Conservation (phyloP, 2,113 vertebrate genomes). For the Tiliqua scincoides region DNA sequence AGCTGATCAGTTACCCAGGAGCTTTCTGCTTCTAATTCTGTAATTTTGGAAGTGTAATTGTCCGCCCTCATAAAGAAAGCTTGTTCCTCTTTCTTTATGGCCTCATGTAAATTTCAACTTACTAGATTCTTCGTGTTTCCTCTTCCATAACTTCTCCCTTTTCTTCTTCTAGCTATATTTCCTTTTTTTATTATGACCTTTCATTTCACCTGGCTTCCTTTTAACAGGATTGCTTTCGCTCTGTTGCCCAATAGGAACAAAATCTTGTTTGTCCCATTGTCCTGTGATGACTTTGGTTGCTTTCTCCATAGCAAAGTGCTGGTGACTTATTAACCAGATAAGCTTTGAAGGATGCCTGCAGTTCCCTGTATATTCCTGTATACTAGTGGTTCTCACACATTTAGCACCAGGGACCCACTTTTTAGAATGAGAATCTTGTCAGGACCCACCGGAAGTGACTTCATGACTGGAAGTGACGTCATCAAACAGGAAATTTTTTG, state of each 20-base stretch:
- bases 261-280: neutral
- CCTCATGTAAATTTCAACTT: neutral
- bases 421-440: too few species aligned
- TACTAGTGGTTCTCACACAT: too few species aligned
- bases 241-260: neutral
- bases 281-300: neutral
- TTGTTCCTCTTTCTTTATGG: neutral
- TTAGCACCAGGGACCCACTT: too few species aligned
- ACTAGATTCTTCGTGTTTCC: neutral
- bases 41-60: neutral
- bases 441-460: too few species aligned
- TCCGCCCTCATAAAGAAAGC: neutral
- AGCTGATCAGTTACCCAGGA: neutral
- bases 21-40: neutral
- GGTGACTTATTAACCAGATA: neutral
- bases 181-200: neutral
- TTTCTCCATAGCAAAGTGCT: neutral
- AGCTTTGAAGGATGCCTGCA: neutral
- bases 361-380: neutral
- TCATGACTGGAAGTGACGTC: too few species aligned
- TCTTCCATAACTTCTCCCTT: neutral
- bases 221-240: neutral
- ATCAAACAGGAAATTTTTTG: too few species aligned
- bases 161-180: neutral
- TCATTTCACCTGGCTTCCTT: neutral